Evolutionary conservation across 2,113 vertebrate genomes (phyloP).

Genomic region (Rhizomys pruinosus): DNA sequence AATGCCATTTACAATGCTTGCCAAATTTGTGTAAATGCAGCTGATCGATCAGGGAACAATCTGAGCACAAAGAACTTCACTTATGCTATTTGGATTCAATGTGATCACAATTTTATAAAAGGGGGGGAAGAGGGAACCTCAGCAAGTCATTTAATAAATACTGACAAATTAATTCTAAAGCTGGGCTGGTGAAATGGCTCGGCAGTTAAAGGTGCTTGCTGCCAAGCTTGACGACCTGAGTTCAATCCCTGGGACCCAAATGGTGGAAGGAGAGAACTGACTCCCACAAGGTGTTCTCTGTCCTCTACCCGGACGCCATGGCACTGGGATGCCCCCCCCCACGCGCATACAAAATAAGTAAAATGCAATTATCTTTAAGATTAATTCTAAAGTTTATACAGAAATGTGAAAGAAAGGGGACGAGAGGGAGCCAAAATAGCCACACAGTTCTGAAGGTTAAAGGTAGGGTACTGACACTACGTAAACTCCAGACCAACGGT

Average conservation of each 20-base stretch:
- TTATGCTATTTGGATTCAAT: not conserved
- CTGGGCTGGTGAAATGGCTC: not conserved
- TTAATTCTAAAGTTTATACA: constrained; percentile 1
- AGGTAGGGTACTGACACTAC: not conserved
- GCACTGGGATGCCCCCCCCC: no score
- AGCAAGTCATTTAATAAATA: not conserved
- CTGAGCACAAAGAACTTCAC: not conserved
- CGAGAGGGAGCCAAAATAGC: not conserved
- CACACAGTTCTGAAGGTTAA: not conserved
- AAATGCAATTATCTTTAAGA: not conserved
- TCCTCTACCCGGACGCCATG: no score
- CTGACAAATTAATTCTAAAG: constrained; percentile 14
- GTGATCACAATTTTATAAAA: not conserved
- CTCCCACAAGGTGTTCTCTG: no score
- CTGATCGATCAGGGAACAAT: not conserved
- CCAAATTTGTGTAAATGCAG: not conserved
- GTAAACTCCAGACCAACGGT: not conserved
- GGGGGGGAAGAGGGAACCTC: not conserved
- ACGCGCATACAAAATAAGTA: not conserved
- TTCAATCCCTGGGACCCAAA: no score
- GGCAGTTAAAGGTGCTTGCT: not conserved
- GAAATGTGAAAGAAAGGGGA: not conserved
- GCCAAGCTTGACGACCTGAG: no score
- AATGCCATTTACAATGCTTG: not conserved
- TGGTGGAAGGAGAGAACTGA: no score